phyloP scores from a whole-genome alignment of 1,140 invertebrate genomes.

The Megalopta genalis region DNA sequence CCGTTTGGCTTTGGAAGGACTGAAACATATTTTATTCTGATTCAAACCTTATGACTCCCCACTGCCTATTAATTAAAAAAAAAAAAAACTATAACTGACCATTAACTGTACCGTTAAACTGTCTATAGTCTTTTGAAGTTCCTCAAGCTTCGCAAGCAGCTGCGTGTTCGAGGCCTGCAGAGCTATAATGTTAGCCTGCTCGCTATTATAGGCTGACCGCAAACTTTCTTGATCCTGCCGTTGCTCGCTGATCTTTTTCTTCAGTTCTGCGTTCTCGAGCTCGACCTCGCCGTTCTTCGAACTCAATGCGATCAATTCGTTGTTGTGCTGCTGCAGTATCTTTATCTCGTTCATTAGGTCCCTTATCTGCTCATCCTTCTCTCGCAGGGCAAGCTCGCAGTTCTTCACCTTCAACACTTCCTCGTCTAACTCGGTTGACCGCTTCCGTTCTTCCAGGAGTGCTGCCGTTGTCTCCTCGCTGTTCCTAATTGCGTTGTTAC shows the following conservation, averaged over 20 bases:
- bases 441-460: slow-evolving; percentile 66
- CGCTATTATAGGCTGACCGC: slow-evolving; percentile 66
- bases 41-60: not conserved
- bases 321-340: slow-evolving; percentile 75
- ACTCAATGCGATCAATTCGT: slow-evolving; percentile 69
- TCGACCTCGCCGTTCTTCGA: slow-evolving; percentile 70
- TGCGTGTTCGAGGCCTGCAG: slow-evolving; percentile 71
- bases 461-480: slow-evolving; percentile 61
- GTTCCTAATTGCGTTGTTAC: slow-evolving; percentile 57
- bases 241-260: slow-evolving; percentile 68
- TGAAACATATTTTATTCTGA: slow-evolving; percentile 46
- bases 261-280: slow-evolving; percentile 72
- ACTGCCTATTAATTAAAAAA: not conserved
- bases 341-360: slow-evolving; percentile 72
- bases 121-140: slow-evolving; percentile 75
- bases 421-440: slow-evolving; percentile 66
- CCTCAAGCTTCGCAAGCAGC: slow-evolving; percentile 71
- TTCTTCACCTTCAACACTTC: slow-evolving; percentile 60
- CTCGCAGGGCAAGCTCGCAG: slow-evolving; percentile 60
- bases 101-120: slow-evolving; percentile 70
- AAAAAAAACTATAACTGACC: slow-evolving; percentile 62
- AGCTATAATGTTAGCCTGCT: slow-evolving; percentile 67
- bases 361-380: slow-evolving; percentile 73
- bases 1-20: slow-evolving; percentile 60
- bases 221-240: slow-evolving; percentile 64